phyloP scores from a whole-genome alignment of 2,113 vertebrate species.

The Machaerirhynchus nigripectus region DNA sequence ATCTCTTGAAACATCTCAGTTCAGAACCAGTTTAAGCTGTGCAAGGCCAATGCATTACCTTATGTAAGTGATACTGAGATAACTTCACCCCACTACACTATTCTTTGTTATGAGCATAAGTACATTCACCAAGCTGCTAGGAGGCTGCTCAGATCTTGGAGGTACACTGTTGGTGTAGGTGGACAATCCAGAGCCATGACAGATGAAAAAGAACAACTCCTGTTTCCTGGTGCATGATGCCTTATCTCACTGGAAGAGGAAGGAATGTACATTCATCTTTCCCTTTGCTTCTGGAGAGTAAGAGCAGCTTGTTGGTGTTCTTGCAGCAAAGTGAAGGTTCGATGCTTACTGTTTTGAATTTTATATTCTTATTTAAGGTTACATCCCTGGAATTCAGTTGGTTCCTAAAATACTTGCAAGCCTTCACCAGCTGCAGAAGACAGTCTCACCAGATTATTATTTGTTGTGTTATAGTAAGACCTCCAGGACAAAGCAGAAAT shows the following conservation, averaged over 20 bases:
- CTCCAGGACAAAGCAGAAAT: neutral
- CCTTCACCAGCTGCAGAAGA: neutral
- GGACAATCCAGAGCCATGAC: neutral
- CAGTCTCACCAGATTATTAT: neutral
- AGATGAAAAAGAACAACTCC: neutral
- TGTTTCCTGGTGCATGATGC: neutral
- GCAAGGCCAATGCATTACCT: neutral
- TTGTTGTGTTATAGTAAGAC: neutral
- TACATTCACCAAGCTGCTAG: neutral
- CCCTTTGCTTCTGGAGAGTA: neutral
- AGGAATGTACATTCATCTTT: neutral
- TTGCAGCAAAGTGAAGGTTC: neutral
- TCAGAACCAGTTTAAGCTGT: neutral
- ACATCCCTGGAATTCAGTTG: neutral
- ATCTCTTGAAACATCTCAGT: neutral
- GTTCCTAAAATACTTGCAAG: neutral
- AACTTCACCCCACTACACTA: neutral
- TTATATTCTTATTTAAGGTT: neutral
- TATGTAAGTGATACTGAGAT: neutral
- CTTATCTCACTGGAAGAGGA: neutral
- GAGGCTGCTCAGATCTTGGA: neutral
- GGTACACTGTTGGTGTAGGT: neutral
- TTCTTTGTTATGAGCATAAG: neutral
- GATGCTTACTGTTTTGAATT: neutral
- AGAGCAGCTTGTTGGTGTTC: neutral